Conservation (phyloP, 2,797 vertebrate species). For the Danio albolineatus region DNA sequence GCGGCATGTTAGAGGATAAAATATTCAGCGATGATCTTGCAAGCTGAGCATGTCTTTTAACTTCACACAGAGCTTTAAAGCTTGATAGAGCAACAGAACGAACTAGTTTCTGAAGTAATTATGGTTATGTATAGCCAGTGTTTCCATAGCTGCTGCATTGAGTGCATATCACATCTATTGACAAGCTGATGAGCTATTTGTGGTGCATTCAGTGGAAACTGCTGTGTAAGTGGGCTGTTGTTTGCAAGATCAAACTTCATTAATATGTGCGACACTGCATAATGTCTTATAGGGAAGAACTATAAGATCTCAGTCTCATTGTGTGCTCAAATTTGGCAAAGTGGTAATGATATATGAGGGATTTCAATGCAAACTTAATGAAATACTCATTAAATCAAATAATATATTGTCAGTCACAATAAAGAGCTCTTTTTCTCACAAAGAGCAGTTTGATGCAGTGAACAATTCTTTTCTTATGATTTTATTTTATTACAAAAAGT, state of each 20-base stretch:
- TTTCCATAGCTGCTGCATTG: slow-evolving; percentile 39
- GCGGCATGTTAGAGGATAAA: neutral
- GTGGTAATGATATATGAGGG: no score
- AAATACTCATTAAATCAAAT: no score
- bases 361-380: no score
- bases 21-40: slow-evolving; percentile 12
- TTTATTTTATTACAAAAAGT: no score
- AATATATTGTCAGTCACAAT: no score
- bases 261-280: neutral
- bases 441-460: no score
- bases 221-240: neutral
- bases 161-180: neutral
- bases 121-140: slow-evolving; percentile 7
- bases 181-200: slow-evolving; percentile 12
- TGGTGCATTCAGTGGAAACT: slow-evolving; percentile 11
- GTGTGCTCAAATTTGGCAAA: no score
- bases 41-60: neutral
- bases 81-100: slow-evolving; percentile 11
- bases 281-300: neutral
- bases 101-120: slow-evolving; percentile 30
- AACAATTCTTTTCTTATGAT: no score
- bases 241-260: slow-evolving; percentile 7
- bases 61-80: slow-evolving; percentile 24
- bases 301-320: neutral
- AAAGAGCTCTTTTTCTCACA: no score